These are phyloP conservation scores for Syritta pipiens DNA, from an alignment of 2,888 invertebrate species.

Conservation along the genomic window DNA sequence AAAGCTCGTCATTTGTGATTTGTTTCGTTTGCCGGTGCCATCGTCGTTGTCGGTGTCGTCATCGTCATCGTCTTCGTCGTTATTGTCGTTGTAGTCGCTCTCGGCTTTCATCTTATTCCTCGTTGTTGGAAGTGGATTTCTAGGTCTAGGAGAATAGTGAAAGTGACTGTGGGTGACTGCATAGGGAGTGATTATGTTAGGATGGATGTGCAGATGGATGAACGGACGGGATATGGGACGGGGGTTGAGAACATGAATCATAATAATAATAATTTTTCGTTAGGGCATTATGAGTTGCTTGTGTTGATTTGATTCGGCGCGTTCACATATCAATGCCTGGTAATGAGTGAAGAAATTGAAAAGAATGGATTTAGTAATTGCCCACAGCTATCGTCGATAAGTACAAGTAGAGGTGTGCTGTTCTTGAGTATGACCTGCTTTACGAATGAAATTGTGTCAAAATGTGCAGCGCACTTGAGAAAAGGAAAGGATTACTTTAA, in stretches of 20 bases:
- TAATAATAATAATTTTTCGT: conserved; percentile 59
- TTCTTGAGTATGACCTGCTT: conserved; percentile 45
- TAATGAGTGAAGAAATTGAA: conserved; percentile 15
- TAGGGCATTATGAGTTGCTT: conserved; percentile 32
- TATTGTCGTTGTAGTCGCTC: conserved; percentile 21
- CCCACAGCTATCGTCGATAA: conserved; percentile 49
- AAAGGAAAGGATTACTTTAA: not conserved
- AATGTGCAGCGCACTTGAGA: not conserved
- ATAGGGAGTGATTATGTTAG: conserved; percentile 42
- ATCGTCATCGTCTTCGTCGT: conserved; percentile 16
- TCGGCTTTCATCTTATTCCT: conserved; percentile 52
- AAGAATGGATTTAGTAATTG: conserved; percentile 57
- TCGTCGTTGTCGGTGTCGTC: not conserved
- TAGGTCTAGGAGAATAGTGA: conserved; percentile 62
- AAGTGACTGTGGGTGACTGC: conserved; percentile 51
- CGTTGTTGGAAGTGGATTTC: conserved; percentile 65
- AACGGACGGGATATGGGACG: not conserved
- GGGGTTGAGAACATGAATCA: conserved; percentile 46
- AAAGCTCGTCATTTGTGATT: conserved; percentile 63
- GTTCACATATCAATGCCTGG: conserved; percentile 43
- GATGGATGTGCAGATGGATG: conserved; percentile 5
- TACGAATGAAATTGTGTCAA: conserved; percentile 37
- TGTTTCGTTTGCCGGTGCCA: conserved; percentile 47
- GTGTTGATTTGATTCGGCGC: conserved; percentile 52
- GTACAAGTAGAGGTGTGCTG: not conserved